These are phyloP conservation scores for Perithous albicinctus DNA, from an alignment of 2,888 invertebrate genomes.

Conservation along the genomic window DNA sequence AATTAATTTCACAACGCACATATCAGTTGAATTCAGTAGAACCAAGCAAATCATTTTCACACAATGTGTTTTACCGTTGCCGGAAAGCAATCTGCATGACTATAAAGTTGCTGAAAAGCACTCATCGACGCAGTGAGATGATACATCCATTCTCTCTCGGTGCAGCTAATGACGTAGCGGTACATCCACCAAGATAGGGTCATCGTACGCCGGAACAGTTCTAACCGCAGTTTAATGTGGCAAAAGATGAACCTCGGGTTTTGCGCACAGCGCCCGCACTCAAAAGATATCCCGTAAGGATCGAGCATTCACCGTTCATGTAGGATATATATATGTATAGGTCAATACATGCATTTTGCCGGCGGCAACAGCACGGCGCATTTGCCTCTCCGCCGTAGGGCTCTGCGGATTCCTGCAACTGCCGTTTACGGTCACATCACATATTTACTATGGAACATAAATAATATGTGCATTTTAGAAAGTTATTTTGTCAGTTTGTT, in stretches of 20 bases:
- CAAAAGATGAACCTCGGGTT: conserved; percentile 41
- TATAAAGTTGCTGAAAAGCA: conserved; percentile 12
- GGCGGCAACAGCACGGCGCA: conserved; percentile 33
- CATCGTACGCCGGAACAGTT: conserved; percentile 63
- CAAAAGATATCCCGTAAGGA: conserved; percentile 53
- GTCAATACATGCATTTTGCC: conserved; percentile 22
- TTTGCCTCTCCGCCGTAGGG: conserved; percentile 35
- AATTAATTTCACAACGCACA: no score
- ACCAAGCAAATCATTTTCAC: background rate
- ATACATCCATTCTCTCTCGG: conserved; percentile 32
- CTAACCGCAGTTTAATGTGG: conserved; percentile 54
- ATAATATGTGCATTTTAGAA: no score
- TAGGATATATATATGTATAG: conserved; percentile 14
- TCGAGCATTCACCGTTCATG: conserved; percentile 42
- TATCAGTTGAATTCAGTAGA: no score
- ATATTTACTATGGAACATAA: conserved; percentile 4
- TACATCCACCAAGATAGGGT: conserved; percentile 50
- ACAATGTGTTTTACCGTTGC: background rate
- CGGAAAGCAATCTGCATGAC: background rate
- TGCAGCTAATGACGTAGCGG: conserved; percentile 56
- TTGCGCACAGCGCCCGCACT: conserved; percentile 37
- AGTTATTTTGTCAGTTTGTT: no score
- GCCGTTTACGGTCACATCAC: conserved; percentile 52
- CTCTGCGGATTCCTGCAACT: conserved; percentile 48
- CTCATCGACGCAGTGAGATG: conserved; percentile 29